Evolutionary conservation across 2,797 vertebrate genomes (phyloP).

Genomic region (Hirundo rustica): DNA sequence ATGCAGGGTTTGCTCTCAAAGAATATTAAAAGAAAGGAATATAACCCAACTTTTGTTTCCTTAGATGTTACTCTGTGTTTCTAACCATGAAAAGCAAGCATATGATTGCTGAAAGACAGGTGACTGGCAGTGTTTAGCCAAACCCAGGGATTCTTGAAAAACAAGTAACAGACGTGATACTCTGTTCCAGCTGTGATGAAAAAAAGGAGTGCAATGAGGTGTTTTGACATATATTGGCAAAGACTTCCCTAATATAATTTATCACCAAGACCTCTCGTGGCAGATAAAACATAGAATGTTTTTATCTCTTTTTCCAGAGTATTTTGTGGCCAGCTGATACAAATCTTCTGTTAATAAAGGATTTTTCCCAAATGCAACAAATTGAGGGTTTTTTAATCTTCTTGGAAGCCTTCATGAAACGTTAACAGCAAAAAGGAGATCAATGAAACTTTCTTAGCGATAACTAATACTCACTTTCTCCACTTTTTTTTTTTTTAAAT

Average conservation of each 20-base stretch:
- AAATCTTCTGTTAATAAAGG: background rate
- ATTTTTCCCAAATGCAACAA: background rate
- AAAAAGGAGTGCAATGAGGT: background rate
- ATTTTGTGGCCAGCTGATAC: background rate
- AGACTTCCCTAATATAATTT: background rate
- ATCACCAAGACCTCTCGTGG: background rate
- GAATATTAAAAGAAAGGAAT: background rate
- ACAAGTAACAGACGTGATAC: accelerated
- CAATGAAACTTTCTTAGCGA: background rate
- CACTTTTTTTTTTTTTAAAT: background rate
- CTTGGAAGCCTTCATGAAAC: background rate
- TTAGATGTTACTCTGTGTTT: background rate
- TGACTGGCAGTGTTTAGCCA: background rate
- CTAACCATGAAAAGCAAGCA: background rate
- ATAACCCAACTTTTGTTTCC: background rate
- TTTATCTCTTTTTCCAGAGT: background rate
- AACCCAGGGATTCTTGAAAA: background rate
- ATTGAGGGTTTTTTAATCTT: background rate
- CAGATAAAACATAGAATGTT: background rate
- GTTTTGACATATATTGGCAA: background rate
- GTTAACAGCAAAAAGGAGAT: background rate
- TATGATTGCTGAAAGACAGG: background rate
- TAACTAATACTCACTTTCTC: background rate
- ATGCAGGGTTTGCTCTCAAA: too few relatives aligned
- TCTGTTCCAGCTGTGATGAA: background rate